phyloP scores from a whole-genome alignment of 1,140 invertebrate species.

The Phymorhynchus buccinoides region DNA sequence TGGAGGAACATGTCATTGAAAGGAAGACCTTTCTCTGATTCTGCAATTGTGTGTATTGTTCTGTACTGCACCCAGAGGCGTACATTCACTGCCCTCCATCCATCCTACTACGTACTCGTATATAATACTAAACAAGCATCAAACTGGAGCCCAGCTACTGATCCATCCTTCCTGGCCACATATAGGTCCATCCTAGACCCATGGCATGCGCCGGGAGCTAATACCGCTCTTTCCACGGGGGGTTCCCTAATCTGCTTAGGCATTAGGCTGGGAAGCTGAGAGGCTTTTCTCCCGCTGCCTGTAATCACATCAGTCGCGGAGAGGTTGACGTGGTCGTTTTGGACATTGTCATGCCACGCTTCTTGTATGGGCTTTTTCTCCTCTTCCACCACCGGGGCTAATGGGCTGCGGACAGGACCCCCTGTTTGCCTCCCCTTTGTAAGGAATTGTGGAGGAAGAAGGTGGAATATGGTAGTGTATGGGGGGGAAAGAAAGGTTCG shows the following conservation, averaged over 20 bases:
- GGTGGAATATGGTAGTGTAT: background rate
- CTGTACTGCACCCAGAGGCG: too few relatives aligned
- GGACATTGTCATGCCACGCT: constrained; percentile 31
- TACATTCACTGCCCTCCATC: too few relatives aligned
- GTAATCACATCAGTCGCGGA: constrained; percentile 34
- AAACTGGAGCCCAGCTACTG: background rate
- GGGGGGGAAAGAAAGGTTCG: background rate
- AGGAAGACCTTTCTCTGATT: too few relatives aligned
- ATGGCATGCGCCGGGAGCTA: constrained; percentile 19
- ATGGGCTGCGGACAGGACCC: constrained; percentile 4
- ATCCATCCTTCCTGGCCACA: background rate
- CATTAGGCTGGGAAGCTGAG: constrained; percentile 21
- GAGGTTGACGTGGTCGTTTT: constrained; percentile 19
- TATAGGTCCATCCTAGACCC: background rate
- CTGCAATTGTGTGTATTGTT: too few relatives aligned
- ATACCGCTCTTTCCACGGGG: constrained; percentile 7
- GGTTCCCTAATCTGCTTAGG: constrained; percentile 32
- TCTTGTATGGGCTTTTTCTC: constrained; percentile 11
- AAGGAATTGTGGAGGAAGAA: background rate
- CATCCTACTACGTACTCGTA: too few relatives aligned
- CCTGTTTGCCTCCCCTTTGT: background rate
- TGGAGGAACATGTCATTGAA: too few relatives aligned
- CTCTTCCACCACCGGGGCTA: too few relatives aligned
- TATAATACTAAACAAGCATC: background rate
- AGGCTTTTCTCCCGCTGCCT: constrained; percentile 23